Base-by-base conservation (phyloP, 2,888 invertebrate genomes). In the Drosophila anomalata region DNA sequence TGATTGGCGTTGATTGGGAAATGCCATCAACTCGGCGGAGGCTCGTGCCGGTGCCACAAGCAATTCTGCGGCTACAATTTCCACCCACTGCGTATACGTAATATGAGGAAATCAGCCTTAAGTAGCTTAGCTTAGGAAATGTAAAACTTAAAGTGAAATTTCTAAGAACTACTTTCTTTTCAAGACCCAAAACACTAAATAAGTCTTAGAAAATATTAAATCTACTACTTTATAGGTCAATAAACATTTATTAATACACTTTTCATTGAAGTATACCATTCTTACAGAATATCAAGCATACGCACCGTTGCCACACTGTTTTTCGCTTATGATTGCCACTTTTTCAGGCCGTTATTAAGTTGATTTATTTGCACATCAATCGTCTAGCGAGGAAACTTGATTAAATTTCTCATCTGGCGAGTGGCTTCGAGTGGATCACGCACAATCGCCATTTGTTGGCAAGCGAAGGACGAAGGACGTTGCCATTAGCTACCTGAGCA, bases 1-100 rank as follows among this genome's bases (percentile, higher is more conserved):
- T 89, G 89, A 89, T 89, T 89, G 89, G 88, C 86, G 88, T 87
- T 87, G 89, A 89, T 89, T 89, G 89, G 82, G 77, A 84, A 82
- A 84, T 86, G 62, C 82, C 78, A 82, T 83, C 80, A 87, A 80
- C 80, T 31, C 41, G 41, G 12, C 24, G 41, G 17, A 12, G 29
- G 31, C 29, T 3, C 29, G 41, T 17, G 2, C 24, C 17, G 17
- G 17, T 41, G 24, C 6, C 41, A 12, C 58, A 48, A 41, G 41
- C 41, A 48, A 42, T 50, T 33, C 48, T 42, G 48, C 12, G 31
- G 48, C 39, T 17, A 11, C 31, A 12, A 17, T 2, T 7, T 14
- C 39, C 8, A 24, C 24, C 39, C 24, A 20, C 39, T 46, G 52
- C 65, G 65, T 62, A 53, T 65, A 65, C 65, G 62, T 65, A 65